These are phyloP conservation scores for Drosophila mayri DNA, from an alignment of 1,140 invertebrate species.

Conservation along the genomic window DNA sequence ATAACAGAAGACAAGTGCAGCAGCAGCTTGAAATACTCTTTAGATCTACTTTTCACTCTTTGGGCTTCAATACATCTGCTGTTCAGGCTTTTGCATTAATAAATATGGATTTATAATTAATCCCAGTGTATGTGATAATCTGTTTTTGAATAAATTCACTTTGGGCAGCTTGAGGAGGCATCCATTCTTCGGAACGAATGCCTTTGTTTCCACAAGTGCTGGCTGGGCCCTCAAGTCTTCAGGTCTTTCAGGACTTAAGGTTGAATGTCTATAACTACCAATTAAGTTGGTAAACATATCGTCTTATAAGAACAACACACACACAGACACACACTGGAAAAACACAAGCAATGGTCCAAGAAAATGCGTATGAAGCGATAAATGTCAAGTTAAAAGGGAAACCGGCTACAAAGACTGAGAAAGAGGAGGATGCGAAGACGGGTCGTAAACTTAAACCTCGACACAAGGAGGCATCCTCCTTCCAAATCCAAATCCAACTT, in stretches of 20 bases:
- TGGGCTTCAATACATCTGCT: no score
- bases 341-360: conserved; percentile 10
- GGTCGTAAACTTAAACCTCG: conserved; percentile 44
- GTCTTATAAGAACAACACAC: conserved; percentile 53
- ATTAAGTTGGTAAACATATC: conserved; percentile 77
- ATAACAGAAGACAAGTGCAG: no score
- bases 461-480: not conserved
- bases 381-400: conserved; percentile 74
- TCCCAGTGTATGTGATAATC: not conserved
- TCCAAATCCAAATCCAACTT: not conserved
- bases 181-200: conserved; percentile 27
- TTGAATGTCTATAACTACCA: conserved; percentile 74
- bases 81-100: no score
- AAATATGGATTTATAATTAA: not conserved
- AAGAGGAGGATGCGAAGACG: not conserved
- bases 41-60: no score
- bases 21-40: no score
- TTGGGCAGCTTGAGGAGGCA: not conserved
- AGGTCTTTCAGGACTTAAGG: conserved; percentile 34
- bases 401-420: conserved; percentile 8
- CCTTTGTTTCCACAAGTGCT: conserved; percentile 28
- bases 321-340: conserved; percentile 2
- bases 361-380: conserved; percentile 74
- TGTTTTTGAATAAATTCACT: conserved; percentile 23
- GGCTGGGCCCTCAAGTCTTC: not conserved